A percentile compares a stretch with the other conserved stretches of the same genome.
Evolutionary conservation across 92 coral and sea anemone species (phyloP).

Genomic region (Heteractis magnifica): DNA sequence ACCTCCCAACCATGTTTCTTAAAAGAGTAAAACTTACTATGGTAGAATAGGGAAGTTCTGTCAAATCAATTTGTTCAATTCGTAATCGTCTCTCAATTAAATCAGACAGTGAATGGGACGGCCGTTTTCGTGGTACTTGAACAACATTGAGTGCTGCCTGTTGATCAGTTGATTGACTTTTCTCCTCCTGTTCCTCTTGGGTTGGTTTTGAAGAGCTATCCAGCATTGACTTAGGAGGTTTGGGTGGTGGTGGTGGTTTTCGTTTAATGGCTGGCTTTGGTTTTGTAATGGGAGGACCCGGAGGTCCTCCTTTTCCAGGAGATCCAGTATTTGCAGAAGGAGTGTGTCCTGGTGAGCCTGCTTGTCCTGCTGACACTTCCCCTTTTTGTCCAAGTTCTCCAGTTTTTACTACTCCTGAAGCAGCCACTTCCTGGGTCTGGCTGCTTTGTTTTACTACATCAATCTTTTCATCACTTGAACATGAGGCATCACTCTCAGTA

Average conservation of each 20-base stretch:
- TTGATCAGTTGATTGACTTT: conserved; percentile 4
- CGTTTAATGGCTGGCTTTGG: conserved; percentile 51
- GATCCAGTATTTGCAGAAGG: neutral
- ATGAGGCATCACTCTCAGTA: neutral
- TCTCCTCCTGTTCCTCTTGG: conserved; percentile 1
- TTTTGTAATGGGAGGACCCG: conserved; percentile 52
- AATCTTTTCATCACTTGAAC: neutral
- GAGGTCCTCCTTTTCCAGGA: neutral
- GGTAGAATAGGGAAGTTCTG: conserved; percentile 78
- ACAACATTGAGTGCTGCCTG: conserved; percentile 23
- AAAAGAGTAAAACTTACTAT: conserved; percentile 48
- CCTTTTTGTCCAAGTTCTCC: neutral
- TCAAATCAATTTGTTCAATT: conserved; percentile 82
- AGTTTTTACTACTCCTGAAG: neutral
- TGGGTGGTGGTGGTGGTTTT: conserved; percentile 37
- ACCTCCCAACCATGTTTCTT: neutral
- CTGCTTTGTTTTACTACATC: neutral
- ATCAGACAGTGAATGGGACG: conserved; percentile 77
- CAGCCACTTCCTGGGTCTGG: neutral
- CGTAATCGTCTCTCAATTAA: conserved; percentile 82
- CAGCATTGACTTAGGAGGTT: conserved; percentile 33
- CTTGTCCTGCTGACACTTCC: neutral
- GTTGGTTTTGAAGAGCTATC: neutral
- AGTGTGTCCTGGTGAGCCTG: neutral
- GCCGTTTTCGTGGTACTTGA: conserved; percentile 75